Evolutionary conservation across 1,140 invertebrate genomes (phyloP), one percentile per base, ranked within the genome.

Genomic region (Achatina immaculata): DNA sequence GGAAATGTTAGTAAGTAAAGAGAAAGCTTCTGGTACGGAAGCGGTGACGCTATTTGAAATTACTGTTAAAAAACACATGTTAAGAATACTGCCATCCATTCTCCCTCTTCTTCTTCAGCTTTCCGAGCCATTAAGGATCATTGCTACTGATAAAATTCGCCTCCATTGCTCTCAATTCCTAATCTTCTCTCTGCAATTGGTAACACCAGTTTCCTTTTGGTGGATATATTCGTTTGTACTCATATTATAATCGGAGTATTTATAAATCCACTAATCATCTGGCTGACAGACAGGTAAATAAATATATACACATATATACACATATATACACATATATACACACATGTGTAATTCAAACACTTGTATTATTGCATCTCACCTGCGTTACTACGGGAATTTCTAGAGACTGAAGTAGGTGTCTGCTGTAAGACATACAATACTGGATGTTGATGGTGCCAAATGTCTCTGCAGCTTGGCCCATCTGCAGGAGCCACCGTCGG

Each of bases 351-450:
- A n/a, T n/a, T n/a, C n/a, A n/a, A n/a, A n/a, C n/a, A n/a, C n/a
- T n/a, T n/a, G n/a, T n/a, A n/a, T n/a, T n/a, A n/a, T n/a, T n/a
- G n/a, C n/a, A n/a, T n/a, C n/a, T n/a, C 82, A 86, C 87, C 85
- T 88, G 87, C 36, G 85, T 84, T 14, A 88, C 86, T 16, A 79
- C 81, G 0, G 87, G 86, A 62, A 86, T 83, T 71, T 86, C 85
- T 9, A 85, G 71, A 62, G 82, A 80, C 68, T 83, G 83, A 14
- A 88, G 80, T 6, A 74, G 73, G 72, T 86, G 83, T 0, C 84
- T 74, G n/a, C 83, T 81, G 42, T 81, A 80, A 24, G 87, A 55
- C 83, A 83, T 85, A 71, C 85, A 88, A 34, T 87, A 87, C 80
- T 88, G 87, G 38, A 88, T 87, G 4, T 81, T 82, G 0, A 88